Base-by-base conservation (phyloP, 2,797 vertebrate genomes). In the Pteropus rufus region DNA sequence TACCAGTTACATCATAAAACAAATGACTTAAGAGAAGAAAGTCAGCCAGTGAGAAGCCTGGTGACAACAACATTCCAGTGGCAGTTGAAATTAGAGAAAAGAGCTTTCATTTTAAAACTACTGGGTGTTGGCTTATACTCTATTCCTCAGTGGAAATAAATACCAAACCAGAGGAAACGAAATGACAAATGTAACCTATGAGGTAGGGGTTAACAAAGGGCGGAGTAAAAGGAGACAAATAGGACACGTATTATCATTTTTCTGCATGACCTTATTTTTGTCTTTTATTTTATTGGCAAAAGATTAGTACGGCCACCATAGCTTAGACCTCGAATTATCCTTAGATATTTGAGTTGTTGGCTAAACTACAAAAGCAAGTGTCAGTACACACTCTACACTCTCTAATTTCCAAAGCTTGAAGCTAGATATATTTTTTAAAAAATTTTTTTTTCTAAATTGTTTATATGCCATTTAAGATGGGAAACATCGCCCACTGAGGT, bases 131-230 rank as follows among this genome's bases (percentile, higher is more conserved):
- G 44, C 80, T 93, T 89, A 21, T 58, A 4, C 58, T 89, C 79
- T 86, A 29, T 77, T 60, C 31, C 46, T 77, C 49, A 44, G 2
- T 44, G 58, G 64, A 96, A 97, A 96, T 83, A 92, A 96, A 56
- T 24, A 89, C 39, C 79, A 73, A 96, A 52, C 76, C 46, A 82
- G 54, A 95, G 69, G 64, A 96, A 92, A 93, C 26, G 73, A 95
- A 93, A 92, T 64, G 54, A 87, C 29, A 94, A 70, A 88, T 14
- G 23, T 39, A 75, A 86, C 56, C 86, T 89, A 16, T 54, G 81
- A 83, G 49, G 29, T 19, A 46, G 31, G 36, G 81, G 58, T 54
- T 52, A 79, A 70, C 58, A 73, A 58, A 83, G 79, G 91, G 62
- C 5, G 10, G 64, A 83, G 52, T 54, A 15, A 49, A 64, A 36